Base-by-base conservation (phyloP, 2,113 vertebrate genomes). In the Embiotoca jacksoni region DNA sequence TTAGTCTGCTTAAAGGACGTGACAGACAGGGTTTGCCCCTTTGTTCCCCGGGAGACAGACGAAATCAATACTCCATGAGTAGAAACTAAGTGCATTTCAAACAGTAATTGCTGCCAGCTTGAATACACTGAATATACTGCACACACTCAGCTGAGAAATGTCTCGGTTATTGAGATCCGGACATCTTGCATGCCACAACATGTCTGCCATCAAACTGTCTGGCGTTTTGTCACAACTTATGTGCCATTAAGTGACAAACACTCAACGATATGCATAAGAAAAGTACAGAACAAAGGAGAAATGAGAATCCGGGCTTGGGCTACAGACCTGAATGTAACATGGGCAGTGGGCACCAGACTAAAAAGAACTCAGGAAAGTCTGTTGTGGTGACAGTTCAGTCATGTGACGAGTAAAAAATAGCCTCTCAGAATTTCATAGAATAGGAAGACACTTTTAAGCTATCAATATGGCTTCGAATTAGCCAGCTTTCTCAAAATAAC, bases 391-490 rank as follows among this genome's bases (percentile, higher is more conserved):
- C 83, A 81, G 47, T 72, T 62, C 75, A 35, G 53, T 82, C 75
- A 87, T 81, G 60, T 64, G 78, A 84, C 58, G 52, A 67, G 65
- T 57, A 36, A 66, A 80, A 75, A 64, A 85, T 66, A 74, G 44
- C 65, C 37, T 73, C 65, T 31, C 44, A 57, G n/a, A 74, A 71
- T 41, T 78, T 64, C 13, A 52, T 79, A 74, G 74, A 76, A 23
- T 23, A 67, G 56, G 33, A n/a, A 56, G 68, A 77, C 69, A 72
- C 69, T 82, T 82, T 71, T 41, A 59, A 66, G 81, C 65, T 73
- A 81, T 76, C 79, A 76, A 81, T 69, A 72, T 3, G 2, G 44
- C 61, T 36, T 57, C 66, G 84, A 86, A 84, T 80, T 49, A 84
- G 68, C 52, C n/a, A 57, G 72, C 61, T 58, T 65, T 79, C 64